phyloP scores from a whole-genome alignment of 2,888 invertebrate species.

The Platerodrilus igneus region DNA sequence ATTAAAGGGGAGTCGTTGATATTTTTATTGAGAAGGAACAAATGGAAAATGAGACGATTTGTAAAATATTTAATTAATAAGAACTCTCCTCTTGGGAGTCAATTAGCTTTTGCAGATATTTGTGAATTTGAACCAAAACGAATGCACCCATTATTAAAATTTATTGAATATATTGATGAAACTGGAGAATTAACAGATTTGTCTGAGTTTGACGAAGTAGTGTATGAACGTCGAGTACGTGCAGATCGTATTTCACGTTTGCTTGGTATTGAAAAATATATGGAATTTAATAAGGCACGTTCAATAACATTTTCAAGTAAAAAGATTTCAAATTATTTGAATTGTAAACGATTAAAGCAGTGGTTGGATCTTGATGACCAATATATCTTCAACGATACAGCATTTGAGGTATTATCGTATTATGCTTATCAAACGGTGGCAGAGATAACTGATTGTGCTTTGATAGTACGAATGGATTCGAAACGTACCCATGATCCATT shows the following conservation, averaged over 20 bases:
- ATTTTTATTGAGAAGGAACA: slow-evolving; percentile 78
- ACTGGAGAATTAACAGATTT: slow-evolving; percentile 53
- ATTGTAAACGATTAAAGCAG: slow-evolving; percentile 52
- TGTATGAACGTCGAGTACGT: slow-evolving; percentile 56
- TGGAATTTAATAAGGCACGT: slow-evolving; percentile 75
- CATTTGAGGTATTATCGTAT: slow-evolving; percentile 75
- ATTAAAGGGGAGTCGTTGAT: slow-evolving; percentile 62
- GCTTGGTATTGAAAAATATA: slow-evolving; percentile 58
- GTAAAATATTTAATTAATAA: slow-evolving; percentile 66
- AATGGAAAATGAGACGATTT: slow-evolving; percentile 68
- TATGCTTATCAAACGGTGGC: slow-evolving; percentile 88
- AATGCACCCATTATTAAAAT: slow-evolving; percentile 49
- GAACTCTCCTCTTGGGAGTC: slow-evolving; percentile 50
- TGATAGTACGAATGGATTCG: slow-evolving; percentile 74
- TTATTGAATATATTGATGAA: slow-evolving; percentile 55
- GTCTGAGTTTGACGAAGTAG: slow-evolving; percentile 54
- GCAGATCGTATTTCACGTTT: slow-evolving; percentile 60
- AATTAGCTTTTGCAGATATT: slow-evolving; percentile 44
- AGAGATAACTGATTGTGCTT: slow-evolving; percentile 78
- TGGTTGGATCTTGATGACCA: slow-evolving; percentile 63
- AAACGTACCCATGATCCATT: slow-evolving; percentile 67
- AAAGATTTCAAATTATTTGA: slow-evolving; percentile 33
- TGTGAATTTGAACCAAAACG: slow-evolving; percentile 48
- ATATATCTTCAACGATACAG: slow-evolving; percentile 57
- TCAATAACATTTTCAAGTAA: slow-evolving; percentile 62